These are phyloP conservation scores for Lasioglossum morio DNA, from an alignment of 2,888 invertebrate species.

Conservation along the genomic window DNA sequence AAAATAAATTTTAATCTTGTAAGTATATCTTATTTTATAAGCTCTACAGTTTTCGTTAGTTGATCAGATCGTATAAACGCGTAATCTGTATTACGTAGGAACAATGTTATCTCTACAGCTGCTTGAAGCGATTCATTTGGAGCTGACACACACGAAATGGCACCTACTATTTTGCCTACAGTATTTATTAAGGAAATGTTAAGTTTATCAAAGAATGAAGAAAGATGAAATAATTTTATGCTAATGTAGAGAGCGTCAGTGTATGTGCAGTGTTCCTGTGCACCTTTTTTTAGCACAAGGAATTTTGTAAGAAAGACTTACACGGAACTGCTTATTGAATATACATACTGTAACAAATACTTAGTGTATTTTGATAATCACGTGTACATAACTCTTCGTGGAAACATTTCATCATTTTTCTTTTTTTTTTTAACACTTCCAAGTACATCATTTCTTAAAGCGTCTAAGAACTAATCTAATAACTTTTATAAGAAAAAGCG, in stretches of 20 bases:
- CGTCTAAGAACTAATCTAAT: constrained; percentile 25
- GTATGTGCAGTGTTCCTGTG: constrained; percentile 9
- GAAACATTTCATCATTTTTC: constrained; percentile 18
- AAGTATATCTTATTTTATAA: constrained; percentile 42
- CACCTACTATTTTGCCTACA: constrained; percentile 4
- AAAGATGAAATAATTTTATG: constrained; percentile 4
- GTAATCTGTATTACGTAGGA: background rate
- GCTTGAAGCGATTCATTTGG: background rate
- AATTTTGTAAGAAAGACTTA: constrained; percentile 33
- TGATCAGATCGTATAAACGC: background rate
- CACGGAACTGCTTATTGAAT: constrained; percentile 1
- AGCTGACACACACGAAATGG: constrained; percentile 9
- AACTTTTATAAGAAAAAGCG: constrained; percentile 28
- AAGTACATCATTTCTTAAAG: constrained; percentile 23
- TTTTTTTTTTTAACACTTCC: constrained; percentile 35
- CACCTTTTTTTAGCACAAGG: constrained; percentile 17
- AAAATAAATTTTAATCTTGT: constrained; percentile 50
- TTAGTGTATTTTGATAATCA: constrained; percentile 54
- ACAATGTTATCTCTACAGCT: constrained; percentile 7
- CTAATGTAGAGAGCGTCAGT: background rate
- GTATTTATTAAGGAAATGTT: constrained; percentile 22
- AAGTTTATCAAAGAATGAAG: constrained; percentile 22
- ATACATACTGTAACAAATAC: constrained; percentile 27
- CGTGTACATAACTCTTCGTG: constrained; percentile 49
- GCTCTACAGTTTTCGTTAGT: constrained; percentile 15